phyloP scores from a whole-genome alignment of 2,888 invertebrate genomes.

The Trichogramma dendrolimi region DNA sequence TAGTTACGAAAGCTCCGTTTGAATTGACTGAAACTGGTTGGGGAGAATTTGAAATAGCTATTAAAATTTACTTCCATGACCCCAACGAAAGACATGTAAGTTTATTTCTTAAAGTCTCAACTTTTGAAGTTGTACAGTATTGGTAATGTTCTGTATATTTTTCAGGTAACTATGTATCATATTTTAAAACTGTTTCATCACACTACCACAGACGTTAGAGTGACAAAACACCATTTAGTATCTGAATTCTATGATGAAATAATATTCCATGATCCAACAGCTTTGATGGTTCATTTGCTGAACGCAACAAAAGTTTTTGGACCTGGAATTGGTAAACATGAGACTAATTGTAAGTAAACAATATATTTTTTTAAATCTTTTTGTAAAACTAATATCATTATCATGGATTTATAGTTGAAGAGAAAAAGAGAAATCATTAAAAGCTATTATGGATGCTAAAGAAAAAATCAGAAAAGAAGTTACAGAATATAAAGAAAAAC shows the following conservation, averaged over 20 bases:
- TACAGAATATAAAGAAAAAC: constrained; percentile 74
- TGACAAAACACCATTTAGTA: constrained; percentile 70
- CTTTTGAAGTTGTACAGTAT: no score
- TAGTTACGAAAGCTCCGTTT: constrained; percentile 91
- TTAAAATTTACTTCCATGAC: constrained; percentile 96
- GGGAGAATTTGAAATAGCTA: constrained; percentile 99
- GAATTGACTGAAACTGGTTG: constrained; percentile 98
- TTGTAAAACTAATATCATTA: constrained; percentile 3
- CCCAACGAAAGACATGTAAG: constrained; percentile 89
- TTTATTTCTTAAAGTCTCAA: constrained; percentile 31
- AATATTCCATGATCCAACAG: constrained; percentile 86
- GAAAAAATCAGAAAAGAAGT: constrained; percentile 80
- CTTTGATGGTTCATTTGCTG: constrained; percentile 83
- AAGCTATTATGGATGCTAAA: constrained; percentile 73
- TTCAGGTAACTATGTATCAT: constrained; percentile 89
- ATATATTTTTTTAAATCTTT: not conserved
- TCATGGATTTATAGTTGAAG: constrained; percentile 67
- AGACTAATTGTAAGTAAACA: constrained; percentile 75
- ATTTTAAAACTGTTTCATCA: constrained; percentile 91
- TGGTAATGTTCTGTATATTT: not conserved
- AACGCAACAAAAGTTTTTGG: constrained; percentile 72
- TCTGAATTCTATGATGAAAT: constrained; percentile 96
- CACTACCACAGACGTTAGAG: constrained; percentile 47
- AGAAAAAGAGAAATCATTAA: constrained; percentile 77
- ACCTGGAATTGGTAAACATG: constrained; percentile 73